Evolutionary conservation across 23 tunicate genomes (phyloP), one percentile per base, ranked within the genome.

Genomic region (Ascidia mentula): DNA sequence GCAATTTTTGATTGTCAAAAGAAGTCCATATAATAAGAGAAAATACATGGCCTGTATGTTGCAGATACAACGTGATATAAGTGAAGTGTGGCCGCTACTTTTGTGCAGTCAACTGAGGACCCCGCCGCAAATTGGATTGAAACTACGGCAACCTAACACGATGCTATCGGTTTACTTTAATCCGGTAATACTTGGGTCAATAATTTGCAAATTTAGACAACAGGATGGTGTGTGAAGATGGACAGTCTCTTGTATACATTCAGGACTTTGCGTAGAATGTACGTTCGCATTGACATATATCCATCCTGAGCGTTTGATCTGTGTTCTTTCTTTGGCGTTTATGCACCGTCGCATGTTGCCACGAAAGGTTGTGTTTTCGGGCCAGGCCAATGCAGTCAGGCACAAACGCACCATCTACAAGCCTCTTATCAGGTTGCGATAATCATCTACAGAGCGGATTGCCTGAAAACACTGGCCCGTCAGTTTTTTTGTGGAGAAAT

Each of bases 401-500:
- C 12, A 9, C 65, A 53, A 28, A 53, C 65, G 65, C 65, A 53
- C 13, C 65, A 53, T 28, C 65, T 53, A 53, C 65, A 53, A 53
- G 65, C 65, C 65, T 53, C 65, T 53, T 53, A 53, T 53, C 65
- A 53, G 65, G 65, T 9, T 53, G 65, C 65, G 65, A 53, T 53
- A 53, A 53, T 53, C 65, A 53, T 53, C 65, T 53, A 28, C 65
- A 53, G 65, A 53, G 65, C 65, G 65, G 65, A 53, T 53, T 5
- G 65, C 28, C 65, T 53, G 65, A 53, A 53, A 53, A 53, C 65
- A 53, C 65, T 20, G 22, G 65, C 13, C 65, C 22, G 13, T 20
- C 7, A n/a, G n/a, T n/a, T n/a, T n/a, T n/a, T n/a, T n/a, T n/a
- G n/a, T n/a, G n/a, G n/a, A n/a, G n/a, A n/a, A n/a, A n/a, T n/a